phyloP scores from a whole-genome alignment of 2,113 vertebrate genomes.

The Otocyon megalotis region DNA sequence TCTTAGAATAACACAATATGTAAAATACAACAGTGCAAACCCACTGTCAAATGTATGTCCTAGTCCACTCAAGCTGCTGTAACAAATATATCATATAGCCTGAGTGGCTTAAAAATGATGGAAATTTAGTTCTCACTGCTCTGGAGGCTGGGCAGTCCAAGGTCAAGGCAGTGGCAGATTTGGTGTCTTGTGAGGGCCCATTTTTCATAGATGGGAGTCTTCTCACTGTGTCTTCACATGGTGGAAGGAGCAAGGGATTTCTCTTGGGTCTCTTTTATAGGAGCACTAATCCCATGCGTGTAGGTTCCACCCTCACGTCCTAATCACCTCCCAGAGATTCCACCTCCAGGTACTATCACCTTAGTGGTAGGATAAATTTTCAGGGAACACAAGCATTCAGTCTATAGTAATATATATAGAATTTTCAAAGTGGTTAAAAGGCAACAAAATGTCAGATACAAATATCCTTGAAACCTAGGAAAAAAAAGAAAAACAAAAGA shows the following conservation, averaged over 20 bases:
- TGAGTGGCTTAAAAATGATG: background rate
- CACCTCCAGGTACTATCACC: background rate
- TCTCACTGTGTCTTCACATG: background rate
- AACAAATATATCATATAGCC: background rate
- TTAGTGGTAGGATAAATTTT: background rate
- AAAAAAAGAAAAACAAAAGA: background rate
- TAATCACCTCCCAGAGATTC: background rate
- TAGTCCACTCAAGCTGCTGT: background rate
- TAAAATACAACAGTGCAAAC: background rate
- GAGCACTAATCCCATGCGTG: background rate
- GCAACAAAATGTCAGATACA: conserved; percentile 3
- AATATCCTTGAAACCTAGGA: background rate
- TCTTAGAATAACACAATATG: background rate
- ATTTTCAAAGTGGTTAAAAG: background rate
- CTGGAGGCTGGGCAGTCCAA: background rate
- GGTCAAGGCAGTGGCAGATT: background rate
- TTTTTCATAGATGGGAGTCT: background rate
- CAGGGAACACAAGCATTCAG: background rate
- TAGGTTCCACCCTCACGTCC: background rate
- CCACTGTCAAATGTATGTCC: background rate
- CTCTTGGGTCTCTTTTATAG: background rate
- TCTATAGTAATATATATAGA: background rate
- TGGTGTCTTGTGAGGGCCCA: background rate
- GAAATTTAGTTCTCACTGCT: background rate
- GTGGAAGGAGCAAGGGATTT: background rate